Conservation (phyloP, 2,888 invertebrate species). For the Luffia ferchaultella region DNA sequence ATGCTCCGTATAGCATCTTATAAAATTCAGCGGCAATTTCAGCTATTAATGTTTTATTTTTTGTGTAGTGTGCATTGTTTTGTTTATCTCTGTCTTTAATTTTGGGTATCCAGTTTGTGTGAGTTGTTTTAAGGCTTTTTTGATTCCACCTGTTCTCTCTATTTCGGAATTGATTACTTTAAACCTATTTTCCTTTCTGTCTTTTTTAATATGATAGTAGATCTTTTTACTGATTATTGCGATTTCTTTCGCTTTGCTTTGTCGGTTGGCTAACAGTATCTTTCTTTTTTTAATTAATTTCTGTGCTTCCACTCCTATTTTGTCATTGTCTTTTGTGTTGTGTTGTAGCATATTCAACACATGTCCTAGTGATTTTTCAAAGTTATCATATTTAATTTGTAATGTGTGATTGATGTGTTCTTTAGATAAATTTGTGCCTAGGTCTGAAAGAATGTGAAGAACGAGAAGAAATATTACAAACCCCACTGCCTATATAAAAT, state of each 20-base stretch:
- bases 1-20: not conserved
- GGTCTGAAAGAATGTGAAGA: not conserved
- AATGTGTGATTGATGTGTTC: not conserved
- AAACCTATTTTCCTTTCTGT: too few relatives aligned
- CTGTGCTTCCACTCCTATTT: not conserved
- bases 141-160: too few relatives aligned
- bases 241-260: not conserved
- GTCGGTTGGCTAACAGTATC: too few relatives aligned
- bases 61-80: not conserved
- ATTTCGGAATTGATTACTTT: too few relatives aligned
- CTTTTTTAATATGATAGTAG: too few relatives aligned
- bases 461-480: not conserved
- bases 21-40: constrained; percentile 1
- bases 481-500: too few relatives aligned
- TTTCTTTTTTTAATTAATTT: too few relatives aligned
- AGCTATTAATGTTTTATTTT: not conserved
- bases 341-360: not conserved
- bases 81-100: not conserved
- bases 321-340: not conserved
- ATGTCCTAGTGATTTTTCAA: not conserved
- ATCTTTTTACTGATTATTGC: not conserved
- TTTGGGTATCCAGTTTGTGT: constrained; percentile 1
- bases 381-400: not conserved
- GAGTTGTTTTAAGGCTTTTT: too few relatives aligned
- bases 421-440: not conserved